Base-by-base conservation (phyloP, 2,797 vertebrate species). In the Pterois miles region DNA sequence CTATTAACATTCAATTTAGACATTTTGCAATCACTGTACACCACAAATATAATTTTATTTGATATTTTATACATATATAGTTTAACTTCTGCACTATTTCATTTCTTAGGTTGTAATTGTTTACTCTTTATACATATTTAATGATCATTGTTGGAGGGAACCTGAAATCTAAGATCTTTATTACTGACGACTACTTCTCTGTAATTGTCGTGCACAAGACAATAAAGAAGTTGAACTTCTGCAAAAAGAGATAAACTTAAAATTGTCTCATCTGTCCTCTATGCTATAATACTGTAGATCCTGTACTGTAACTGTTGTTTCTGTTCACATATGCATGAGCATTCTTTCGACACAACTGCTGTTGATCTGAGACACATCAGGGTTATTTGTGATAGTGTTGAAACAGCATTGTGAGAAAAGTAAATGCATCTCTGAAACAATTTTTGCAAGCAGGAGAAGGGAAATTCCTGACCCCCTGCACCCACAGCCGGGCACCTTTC, bases 401-500 rank as follows among this genome's bases (percentile, higher is more conserved):
- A 34, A 52, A 18, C 31, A n/a, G 20, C 2, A 1, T 9, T 74
- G 63, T 63, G 20, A 56, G 66, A 57, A 71, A 78, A 72, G 4
- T 43, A 14, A 27, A 3, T 23, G 8, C 52, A 43, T 60, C 33
- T 46, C 16, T 58, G 12, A 66, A 66, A 27, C 3, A 6, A 25
- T 5, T 34, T 27, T 43, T 36, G 60, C 0, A 25, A 27, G 23
- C 23, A 75, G 40, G 6, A 38, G 34, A 31, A 1, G 65, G 83
- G 83, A 73, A 81, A 65, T 65, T 85, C 54, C 57, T 78, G 62
- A 57, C 43, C 29, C 16, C 5, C 6, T 66, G 52, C 16, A 50
- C 68, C 54, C 38, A 59, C 50, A 66, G 48, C 33, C 48, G 68
- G 76, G 64, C 69, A 84, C 22, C 53, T 63, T 43, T 71, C 8